Percentiles rank a stretch among this genome's conserved stretches.
These are phyloP conservation scores for Catocala fraxini DNA, from an alignment of 2,888 invertebrate species.

Conservation along the genomic window DNA sequence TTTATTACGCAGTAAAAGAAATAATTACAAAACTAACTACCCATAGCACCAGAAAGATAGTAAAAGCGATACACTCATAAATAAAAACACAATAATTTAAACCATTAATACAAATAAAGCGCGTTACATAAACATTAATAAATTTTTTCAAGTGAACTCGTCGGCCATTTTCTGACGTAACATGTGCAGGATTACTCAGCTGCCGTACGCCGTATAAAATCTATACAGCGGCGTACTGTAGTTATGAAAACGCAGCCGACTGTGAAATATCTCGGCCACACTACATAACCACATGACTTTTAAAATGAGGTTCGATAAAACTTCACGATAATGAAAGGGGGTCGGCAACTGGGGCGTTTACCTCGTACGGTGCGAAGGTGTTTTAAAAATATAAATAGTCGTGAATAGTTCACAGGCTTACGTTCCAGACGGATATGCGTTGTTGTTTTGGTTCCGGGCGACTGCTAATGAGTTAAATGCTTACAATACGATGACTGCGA, in stretches of 20 bases:
- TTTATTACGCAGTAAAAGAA: conserved; percentile 4
- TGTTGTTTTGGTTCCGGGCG: background rate
- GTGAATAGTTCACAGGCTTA: conserved; percentile 1
- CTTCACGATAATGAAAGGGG: conserved; percentile 61
- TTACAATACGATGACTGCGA: background rate
- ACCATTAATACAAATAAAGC: conserved; percentile 19
- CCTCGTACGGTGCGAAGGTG: conserved; percentile 38
- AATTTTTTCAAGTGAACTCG: conserved; percentile 40
- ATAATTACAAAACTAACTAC: conserved; percentile 6
- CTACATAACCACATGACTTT: conserved; percentile 51
- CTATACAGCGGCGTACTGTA: conserved; percentile 43
- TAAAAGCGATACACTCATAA: conserved; percentile 2
- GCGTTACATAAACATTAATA: conserved; percentile 20
- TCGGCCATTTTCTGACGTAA: conserved; percentile 50
- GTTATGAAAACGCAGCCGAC: conserved; percentile 64
- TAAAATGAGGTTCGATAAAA: conserved; percentile 48
- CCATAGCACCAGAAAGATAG: conserved; percentile 6
- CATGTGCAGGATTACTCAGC: conserved; percentile 57
- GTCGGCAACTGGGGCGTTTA: conserved; percentile 52
- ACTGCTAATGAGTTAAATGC: conserved; percentile 1
- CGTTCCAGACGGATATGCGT: background rate
- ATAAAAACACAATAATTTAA: conserved; percentile 3
- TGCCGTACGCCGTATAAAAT: conserved; percentile 40
- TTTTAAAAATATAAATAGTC: conserved; percentile 22
- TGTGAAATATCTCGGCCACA: conserved; percentile 62